phyloP scores from a whole-genome alignment of 2,113 vertebrate genomes.

The Acinonyx jubatus region DNA sequence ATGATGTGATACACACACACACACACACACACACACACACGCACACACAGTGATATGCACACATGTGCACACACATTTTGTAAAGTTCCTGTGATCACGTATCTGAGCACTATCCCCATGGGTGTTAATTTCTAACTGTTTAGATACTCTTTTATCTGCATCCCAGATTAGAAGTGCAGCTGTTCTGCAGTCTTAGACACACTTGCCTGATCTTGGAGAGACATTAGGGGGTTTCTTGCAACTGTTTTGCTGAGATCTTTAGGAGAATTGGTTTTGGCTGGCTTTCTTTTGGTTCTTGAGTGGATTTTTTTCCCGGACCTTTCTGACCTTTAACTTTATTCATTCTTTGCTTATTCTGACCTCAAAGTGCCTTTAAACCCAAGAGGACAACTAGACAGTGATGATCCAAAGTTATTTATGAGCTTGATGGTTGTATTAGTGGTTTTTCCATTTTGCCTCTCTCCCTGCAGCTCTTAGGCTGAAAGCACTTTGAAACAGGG shows the following conservation, averaged over 20 bases:
- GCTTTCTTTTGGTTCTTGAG: constrained; percentile 4
- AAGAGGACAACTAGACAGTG: neutral
- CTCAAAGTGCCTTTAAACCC: neutral
- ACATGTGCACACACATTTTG: neutral
- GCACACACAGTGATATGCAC: neutral
- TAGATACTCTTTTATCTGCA: constrained; percentile 49
- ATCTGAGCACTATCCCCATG: neutral
- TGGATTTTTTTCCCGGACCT: neutral
- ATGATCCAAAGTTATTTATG: constrained; percentile 31
- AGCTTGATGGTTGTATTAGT: neutral
- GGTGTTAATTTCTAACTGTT: constrained; percentile 65
- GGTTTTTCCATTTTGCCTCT: constrained; percentile 42
- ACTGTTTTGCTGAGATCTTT: constrained; percentile 32
- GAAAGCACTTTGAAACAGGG: constrained; percentile 41
- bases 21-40: accelerated
- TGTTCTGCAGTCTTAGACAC: constrained; percentile 55
- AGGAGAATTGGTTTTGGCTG: constrained; percentile 23
- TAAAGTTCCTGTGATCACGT: neutral
- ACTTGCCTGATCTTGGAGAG: constrained; percentile 23
- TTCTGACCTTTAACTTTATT: constrained; percentile 33
- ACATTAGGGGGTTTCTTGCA: constrained; percentile 41
- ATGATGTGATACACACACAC: neutral
- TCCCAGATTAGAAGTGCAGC: constrained; percentile 58
- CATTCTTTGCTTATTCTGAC: neutral
- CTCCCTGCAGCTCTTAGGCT: constrained; percentile 26